Evolutionary conservation across 1,140 invertebrate species (phyloP), one percentile per base, ranked within the genome.

Genomic region (Lepidurus packardi): DNA sequence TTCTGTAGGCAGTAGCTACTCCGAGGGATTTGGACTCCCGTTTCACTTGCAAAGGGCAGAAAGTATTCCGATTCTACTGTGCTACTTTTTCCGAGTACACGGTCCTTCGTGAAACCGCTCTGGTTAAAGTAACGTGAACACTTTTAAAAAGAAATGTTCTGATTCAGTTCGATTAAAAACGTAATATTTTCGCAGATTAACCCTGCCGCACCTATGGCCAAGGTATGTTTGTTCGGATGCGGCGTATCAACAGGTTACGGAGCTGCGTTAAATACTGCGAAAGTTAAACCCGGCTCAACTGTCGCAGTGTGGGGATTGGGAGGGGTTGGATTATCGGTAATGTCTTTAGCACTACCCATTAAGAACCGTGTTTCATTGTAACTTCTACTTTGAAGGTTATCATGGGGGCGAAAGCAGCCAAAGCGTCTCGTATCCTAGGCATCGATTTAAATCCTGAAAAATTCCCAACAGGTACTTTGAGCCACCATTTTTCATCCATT

Each of bases 381-480:
- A 65, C 21, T 13, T 16, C 13, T 65, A 84, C 85, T 24, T 83
- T 86, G 85, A 80, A 85, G 53, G n/a, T 65, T 65, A 89, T 89
- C 21, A 88, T 90, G 88, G 90, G 90, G 8, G 89, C 88, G 78
- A 86, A 87, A 80, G 83, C 83, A 53, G 86, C 86, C 77, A 88
- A 88, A 42, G 90, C 90, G n/a, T 82, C 82, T n/a, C 82, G 85
- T 73, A 90, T 91, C 75, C 89, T 91, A 81, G 90, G 88, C 34
- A 85, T 91, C 81, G 90, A 91, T 82, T 85, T 89, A 41, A 90
- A 89, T 82, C 82, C 86, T 43, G 83, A 82, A 9, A 91, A 91
- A 81, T 88, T 88, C 84, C 83, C 86, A 79, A 78, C 83, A 73
- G 87, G 87, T 88, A 81, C 80, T 74, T 42, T 11, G 34, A 9